These are phyloP conservation scores for Xanthostigma xanthostigma DNA, from an alignment of 2,888 invertebrate genomes.

Conservation along the genomic window DNA sequence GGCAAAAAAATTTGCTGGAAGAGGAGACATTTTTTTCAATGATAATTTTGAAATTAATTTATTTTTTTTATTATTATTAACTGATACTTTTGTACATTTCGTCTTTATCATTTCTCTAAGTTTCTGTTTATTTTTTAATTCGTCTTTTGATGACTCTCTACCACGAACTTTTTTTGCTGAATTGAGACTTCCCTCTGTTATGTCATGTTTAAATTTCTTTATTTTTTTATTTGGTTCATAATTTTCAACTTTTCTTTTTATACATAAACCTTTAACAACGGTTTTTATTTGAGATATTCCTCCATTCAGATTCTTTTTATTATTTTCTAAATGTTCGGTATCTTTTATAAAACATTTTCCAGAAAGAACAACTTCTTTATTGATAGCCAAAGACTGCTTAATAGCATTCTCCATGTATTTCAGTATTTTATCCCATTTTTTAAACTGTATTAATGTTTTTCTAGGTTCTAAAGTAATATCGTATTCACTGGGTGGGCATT, in stretches of 20 bases:
- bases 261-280: conserved; percentile 28
- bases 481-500: conserved; percentile 33
- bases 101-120: too few relatives aligned
- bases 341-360: conserved; percentile 26
- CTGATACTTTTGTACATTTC: too few relatives aligned
- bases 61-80: too few relatives aligned
- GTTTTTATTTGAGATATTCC: conserved; percentile 24
- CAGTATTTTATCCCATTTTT: conserved; percentile 30
- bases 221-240: conserved; percentile 13
- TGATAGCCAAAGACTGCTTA: conserved; percentile 16
- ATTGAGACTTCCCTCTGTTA: too few relatives aligned
- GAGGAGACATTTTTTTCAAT: too few relatives aligned
- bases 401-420: conserved; percentile 27
- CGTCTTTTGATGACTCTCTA: too few relatives aligned
- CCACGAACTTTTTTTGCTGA: too few relatives aligned
- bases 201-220: too few relatives aligned
- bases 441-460: conserved; percentile 37
- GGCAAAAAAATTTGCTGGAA: too few relatives aligned
- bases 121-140: too few relatives aligned
- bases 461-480: conserved; percentile 33
- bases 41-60: too few relatives aligned
- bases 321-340: conserved; percentile 19
- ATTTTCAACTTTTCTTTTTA: conserved; percentile 26
- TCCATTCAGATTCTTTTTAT: conserved; percentile 14
- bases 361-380: conserved; percentile 20